Conservation (phyloP, 1,140 invertebrate species). For the Brachionus angularis region DNA sequence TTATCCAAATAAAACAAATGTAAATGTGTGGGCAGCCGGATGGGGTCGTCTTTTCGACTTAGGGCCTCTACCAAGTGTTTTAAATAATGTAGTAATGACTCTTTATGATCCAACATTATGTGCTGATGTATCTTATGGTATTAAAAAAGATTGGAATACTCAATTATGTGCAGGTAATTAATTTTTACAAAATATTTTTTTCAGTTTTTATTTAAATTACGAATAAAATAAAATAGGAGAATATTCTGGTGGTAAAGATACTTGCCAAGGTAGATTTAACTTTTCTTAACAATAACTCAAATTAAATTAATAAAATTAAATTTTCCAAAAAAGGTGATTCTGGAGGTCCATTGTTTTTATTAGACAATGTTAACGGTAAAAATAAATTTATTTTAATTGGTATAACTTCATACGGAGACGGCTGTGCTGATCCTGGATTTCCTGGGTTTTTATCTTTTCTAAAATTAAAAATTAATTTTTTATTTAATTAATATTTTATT, state of each 20-base stretch:
- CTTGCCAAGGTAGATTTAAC: too few species aligned
- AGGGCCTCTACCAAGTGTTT: neutral
- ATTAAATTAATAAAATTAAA: too few species aligned
- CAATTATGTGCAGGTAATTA: constrained; percentile 1
- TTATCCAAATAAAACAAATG: neutral
- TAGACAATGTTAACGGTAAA: neutral
- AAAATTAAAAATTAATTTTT: too few species aligned
- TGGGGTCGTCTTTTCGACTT: neutral
- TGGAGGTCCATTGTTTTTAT: neutral
- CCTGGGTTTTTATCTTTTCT: too few species aligned
- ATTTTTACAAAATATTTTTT: too few species aligned
- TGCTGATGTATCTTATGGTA: neutral
- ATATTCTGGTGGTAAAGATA: too few species aligned
- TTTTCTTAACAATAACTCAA: too few species aligned
- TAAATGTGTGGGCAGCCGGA: neutral
- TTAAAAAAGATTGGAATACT: neutral
- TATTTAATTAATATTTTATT: too few species aligned
- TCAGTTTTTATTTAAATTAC: too few species aligned
- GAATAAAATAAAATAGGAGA: too few species aligned
- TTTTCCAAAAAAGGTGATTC: constrained; percentile 14
- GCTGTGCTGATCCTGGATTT: neutral
- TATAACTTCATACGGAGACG: neutral
- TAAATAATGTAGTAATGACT: neutral
- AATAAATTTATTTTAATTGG: neutral
- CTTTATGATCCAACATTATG: neutral